These are phyloP conservation scores for Polymixis flavicincta DNA, from an alignment of 2,888 invertebrate species.

Conservation along the genomic window DNA sequence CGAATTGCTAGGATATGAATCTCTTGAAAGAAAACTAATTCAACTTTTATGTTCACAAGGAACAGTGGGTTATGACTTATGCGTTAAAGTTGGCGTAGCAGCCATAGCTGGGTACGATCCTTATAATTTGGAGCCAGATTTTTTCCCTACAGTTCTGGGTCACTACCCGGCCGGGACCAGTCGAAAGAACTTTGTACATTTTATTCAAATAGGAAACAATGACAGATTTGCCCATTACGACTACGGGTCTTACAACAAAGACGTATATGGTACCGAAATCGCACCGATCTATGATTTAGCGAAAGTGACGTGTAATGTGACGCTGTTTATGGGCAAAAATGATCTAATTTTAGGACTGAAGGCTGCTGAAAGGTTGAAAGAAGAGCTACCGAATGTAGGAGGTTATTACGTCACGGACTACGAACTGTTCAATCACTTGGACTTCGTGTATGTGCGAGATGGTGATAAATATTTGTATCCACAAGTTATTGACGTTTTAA, in stretches of 20 bases:
- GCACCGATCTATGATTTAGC: conserved; percentile 38
- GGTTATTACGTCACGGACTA: conserved; percentile 16
- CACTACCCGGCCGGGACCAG: conserved; percentile 1
- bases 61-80: conserved; percentile 37
- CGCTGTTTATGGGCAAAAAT: conserved; percentile 21
- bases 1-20: conserved; percentile 46
- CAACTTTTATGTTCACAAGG: conserved; percentile 43
- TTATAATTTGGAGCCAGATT: conserved; percentile 2
- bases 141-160: background rate
- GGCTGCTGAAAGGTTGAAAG: conserved; percentile 10
- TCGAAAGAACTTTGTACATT: conserved; percentile 6
- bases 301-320: conserved; percentile 34
- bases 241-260: conserved; percentile 17
- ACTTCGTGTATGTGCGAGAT: conserved; percentile 18
- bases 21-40: background rate
- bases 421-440: conserved; percentile 38
- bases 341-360: conserved; percentile 26
- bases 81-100: conserved; percentile 4
- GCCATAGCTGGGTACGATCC: conserved; percentile 24
- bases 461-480: conserved; percentile 33
- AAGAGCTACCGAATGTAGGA: conserved; percentile 35
- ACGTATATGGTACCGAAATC: conserved; percentile 17
- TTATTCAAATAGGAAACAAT: background rate
- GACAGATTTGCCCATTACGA: conserved; percentile 16
- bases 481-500: conserved; percentile 24